Percentiles rank a stretch among this genome's conserved stretches.
These are phyloP conservation scores for Prunella strophiata DNA, from an alignment of 2,797 vertebrate genomes.

Conservation along the genomic window DNA sequence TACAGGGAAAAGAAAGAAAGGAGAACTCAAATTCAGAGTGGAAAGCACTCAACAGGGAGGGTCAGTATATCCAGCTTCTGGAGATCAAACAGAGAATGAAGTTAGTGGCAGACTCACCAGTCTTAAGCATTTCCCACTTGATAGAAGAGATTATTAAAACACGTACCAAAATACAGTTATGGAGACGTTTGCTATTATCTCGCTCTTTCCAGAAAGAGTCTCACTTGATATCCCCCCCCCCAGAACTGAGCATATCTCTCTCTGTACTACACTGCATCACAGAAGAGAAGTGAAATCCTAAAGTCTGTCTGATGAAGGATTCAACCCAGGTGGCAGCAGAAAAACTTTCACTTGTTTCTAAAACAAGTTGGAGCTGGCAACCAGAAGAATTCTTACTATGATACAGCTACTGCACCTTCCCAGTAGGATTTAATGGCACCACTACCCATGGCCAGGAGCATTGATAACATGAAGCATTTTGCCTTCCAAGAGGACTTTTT, in stretches of 20 bases:
- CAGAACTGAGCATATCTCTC: neutral
- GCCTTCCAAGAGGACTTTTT: neutral
- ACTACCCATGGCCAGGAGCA: neutral
- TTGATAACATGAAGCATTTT: neutral
- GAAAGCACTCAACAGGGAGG: neutral
- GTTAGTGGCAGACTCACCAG: neutral
- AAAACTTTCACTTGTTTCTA: neutral
- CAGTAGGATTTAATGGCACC: slow-evolving; percentile 19
- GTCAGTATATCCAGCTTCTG: slow-evolving; percentile 10
- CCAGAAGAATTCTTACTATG: neutral
- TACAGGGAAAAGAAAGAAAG: neutral
- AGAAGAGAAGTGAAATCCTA: neutral
- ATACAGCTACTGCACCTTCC: slow-evolving; percentile 4
- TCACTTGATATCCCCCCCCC: neutral
- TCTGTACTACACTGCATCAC: neutral
- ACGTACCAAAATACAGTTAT: neutral
- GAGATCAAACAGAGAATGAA: neutral
- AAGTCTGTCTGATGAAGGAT: neutral
- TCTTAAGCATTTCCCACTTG: neutral
- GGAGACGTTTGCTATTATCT: neutral
- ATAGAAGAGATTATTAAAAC: slow-evolving; percentile 3
- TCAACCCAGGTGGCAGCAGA: neutral
- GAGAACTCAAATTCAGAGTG: slow-evolving; percentile 6
- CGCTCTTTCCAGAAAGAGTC: neutral
- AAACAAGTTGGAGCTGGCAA: neutral